phyloP scores from a whole-genome alignment of 2,113 vertebrate species.

The Ginglymostoma cirratum region DNA sequence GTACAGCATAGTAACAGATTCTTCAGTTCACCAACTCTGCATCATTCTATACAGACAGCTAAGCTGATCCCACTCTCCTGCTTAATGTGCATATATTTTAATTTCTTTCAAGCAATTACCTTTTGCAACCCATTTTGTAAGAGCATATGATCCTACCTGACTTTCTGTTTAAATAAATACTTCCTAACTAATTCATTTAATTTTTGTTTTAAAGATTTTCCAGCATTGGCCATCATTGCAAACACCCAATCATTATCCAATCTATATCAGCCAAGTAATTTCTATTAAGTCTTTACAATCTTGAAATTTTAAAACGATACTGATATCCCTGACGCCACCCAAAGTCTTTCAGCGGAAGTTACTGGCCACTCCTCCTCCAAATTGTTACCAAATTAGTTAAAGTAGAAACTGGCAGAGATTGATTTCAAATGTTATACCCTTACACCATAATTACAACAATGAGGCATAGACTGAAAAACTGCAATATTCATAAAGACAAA shows the following conservation, averaged over 20 bases:
- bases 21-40: background rate
- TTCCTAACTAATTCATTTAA: too few species aligned
- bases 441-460: background rate
- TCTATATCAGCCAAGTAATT: too few species aligned
- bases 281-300: background rate
- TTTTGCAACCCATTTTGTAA: background rate
- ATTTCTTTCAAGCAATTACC: background rate
- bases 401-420: background rate
- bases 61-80: background rate
- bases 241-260: background rate
- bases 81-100: background rate
- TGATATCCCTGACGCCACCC: background rate
- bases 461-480: background rate
- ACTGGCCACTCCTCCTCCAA: background rate
- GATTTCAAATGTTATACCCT: background rate
- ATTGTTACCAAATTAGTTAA: background rate
- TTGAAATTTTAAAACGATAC: background rate
- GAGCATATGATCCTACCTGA: background rate
- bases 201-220: background rate
- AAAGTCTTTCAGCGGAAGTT: background rate
- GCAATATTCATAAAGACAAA: background rate
- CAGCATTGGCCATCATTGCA: background rate
- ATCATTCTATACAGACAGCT: too few species aligned
- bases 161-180: background rate
- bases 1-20: background rate